Evolutionary conservation across 2,797 vertebrate genomes (phyloP), one percentile per base, ranked within the genome.

Genomic region (Sebastes nivosus): DNA sequence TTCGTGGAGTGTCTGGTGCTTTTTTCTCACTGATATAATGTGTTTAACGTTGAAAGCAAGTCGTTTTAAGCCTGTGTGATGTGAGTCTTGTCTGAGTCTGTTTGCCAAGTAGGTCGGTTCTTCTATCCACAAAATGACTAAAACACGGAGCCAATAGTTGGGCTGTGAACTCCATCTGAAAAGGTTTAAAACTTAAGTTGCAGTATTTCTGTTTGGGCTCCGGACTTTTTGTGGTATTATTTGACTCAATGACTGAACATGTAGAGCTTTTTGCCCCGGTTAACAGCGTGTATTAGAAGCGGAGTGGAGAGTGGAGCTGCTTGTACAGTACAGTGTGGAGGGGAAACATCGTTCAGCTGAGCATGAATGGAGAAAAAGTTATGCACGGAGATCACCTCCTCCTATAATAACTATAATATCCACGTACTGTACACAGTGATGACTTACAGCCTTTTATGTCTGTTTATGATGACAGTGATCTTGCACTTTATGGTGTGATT

Each of bases 291-390:
- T n/a, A 0, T n/a, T n/a, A 11, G 50, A 54, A 54, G 50, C 50
- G 20, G 24, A 9, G 20, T 18, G 2, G 2, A 9, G 29, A 42
- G 38, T 42, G 14, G 38, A 42, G 38, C 38, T 42, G 38, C 38
- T 38, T 34, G 36, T 38, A n/a, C 38, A 42, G 46, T 54, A 10
- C 24, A 11, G 30, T 50, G 67, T 46, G 38, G 14, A 4, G 16
- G 12, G 34, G 9, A n/a, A 29, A 25, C 67, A 6, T 25, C 66
- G 77, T 18, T 46, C 32, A 58, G 36, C 63, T 11, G 64, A 68
- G 71, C 67, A 9, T 13, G 55, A 27, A 79, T 60, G 32, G 50
- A 67, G 34, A 46, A 87, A 92, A 93, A 92, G 90, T 91, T 91
- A 46, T 67, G 59, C 77, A 13, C 70, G 24, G 29, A 72, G 9